Evolutionary conservation across 2,888 invertebrate genomes (phyloP).

Genomic region (Nematopogon swammerdamellus): DNA sequence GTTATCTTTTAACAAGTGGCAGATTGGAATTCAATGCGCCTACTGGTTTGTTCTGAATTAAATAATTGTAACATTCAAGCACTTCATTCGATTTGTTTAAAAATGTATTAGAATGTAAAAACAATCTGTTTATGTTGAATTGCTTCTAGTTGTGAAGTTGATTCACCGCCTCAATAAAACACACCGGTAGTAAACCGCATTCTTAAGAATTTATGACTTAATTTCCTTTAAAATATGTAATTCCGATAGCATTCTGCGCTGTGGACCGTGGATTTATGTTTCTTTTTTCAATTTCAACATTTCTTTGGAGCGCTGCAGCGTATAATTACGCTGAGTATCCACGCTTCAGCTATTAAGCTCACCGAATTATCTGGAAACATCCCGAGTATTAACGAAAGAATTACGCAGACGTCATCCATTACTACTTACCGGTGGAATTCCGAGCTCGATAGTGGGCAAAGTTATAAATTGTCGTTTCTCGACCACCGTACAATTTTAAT

Average conservation of each 20-base stretch:
- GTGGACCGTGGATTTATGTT: neutral
- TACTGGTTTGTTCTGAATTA: too few species aligned
- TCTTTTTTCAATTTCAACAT: neutral
- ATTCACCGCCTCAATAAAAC: neutral
- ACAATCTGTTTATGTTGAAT: too few species aligned
- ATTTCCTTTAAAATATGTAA: neutral
- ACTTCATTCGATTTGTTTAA: too few species aligned
- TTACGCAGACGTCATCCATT: neutral
- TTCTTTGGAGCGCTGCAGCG: neutral
- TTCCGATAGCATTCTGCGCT: neutral
- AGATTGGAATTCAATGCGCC: too few species aligned
- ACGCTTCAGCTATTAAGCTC: neutral
- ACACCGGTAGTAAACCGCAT: neutral
- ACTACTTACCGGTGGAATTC: neutral
- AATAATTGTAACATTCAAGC: too few species aligned
- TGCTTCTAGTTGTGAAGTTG: neutral
- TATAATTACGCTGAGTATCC: neutral
- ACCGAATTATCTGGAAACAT: neutral
- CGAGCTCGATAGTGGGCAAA: neutral
- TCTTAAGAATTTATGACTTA: neutral
- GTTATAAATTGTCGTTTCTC: neutral
- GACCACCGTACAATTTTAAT: neutral
- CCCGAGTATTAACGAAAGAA: neutral
- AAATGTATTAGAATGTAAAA: too few species aligned
- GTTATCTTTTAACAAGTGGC: too few species aligned